A percentile compares a stretch with the other conserved stretches of the same genome.
phyloP scores from a whole-genome alignment of 2,113 vertebrate genomes.

The Cottus gobio region DNA sequence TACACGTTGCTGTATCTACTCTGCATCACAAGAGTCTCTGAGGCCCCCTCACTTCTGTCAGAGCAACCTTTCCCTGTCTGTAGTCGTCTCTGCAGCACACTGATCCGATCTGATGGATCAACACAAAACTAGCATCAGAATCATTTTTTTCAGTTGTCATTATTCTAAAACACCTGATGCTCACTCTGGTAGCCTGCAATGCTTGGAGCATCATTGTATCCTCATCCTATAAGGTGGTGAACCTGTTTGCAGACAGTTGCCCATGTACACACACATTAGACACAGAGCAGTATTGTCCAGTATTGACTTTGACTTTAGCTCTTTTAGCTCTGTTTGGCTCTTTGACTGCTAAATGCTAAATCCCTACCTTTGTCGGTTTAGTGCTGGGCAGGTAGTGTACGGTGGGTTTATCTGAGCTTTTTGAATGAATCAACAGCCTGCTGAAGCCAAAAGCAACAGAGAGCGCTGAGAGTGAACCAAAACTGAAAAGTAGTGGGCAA shows the following conservation, averaged over 20 bases:
- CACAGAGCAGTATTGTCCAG: too few species aligned
- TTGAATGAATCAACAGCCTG: background rate
- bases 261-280: background rate
- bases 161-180: background rate
- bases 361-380: background rate
- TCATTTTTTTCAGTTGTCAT: background rate
- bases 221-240: background rate
- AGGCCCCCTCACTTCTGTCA: background rate
- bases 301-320: constrained; percentile 16
- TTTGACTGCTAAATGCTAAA: background rate
- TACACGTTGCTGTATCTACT: constrained; percentile 34
- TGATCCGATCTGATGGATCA: constrained; percentile 9
- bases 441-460: background rate
- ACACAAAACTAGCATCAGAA: background rate
- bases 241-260: background rate
- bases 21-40: background rate
- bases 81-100: background rate
- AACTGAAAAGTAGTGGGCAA: background rate
- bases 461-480: background rate
- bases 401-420: background rate
- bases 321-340: background rate
- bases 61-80: background rate
- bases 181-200: background rate
- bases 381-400: background rate
- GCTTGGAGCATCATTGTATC: background rate